Evolutionary conservation across 1,140 invertebrate genomes (phyloP).

Genomic region (Cotesia vestalis): DNA sequence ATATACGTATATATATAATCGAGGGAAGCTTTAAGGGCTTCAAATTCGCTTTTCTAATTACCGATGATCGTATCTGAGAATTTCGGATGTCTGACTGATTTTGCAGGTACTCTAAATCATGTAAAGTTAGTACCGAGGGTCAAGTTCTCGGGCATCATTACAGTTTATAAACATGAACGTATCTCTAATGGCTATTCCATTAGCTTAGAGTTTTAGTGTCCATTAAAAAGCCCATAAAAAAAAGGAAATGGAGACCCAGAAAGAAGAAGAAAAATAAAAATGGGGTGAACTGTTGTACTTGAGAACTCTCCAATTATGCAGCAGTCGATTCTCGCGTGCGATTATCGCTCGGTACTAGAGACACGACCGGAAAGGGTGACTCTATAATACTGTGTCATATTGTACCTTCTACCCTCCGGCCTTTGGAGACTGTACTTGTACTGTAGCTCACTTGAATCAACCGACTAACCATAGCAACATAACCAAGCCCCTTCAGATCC

Average conservation of each 20-base stretch:
- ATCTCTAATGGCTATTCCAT: too few species aligned
- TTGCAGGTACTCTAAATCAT: too few species aligned
- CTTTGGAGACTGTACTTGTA: too few species aligned
- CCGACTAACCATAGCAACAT: not conserved
- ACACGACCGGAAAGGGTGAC: conserved; percentile 21
- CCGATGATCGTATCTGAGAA: too few species aligned
- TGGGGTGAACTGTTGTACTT: not conserved
- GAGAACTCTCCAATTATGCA: conserved; percentile 42
- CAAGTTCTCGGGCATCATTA: too few species aligned
- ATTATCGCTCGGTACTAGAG: conserved; percentile 37
- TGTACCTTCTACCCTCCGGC: not conserved
- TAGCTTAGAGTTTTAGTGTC: too few species aligned
- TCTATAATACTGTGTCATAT: conserved; percentile 17
- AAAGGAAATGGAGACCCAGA: too few species aligned
- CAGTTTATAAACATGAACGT: too few species aligned
- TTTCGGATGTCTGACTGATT: too few species aligned
- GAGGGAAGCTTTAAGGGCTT: conserved; percentile 52
- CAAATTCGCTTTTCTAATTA: not conserved
- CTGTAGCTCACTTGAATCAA: not conserved
- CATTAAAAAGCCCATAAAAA: too few species aligned
- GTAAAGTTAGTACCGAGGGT: too few species aligned
- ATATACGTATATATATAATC: conserved; percentile 47
- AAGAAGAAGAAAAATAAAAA: too few species aligned
- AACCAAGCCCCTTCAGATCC: conserved; percentile 8
- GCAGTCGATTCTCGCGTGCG: conserved; percentile 42